Base-by-base conservation (phyloP, 2,888 invertebrate species). In the Noctua janthina region DNA sequence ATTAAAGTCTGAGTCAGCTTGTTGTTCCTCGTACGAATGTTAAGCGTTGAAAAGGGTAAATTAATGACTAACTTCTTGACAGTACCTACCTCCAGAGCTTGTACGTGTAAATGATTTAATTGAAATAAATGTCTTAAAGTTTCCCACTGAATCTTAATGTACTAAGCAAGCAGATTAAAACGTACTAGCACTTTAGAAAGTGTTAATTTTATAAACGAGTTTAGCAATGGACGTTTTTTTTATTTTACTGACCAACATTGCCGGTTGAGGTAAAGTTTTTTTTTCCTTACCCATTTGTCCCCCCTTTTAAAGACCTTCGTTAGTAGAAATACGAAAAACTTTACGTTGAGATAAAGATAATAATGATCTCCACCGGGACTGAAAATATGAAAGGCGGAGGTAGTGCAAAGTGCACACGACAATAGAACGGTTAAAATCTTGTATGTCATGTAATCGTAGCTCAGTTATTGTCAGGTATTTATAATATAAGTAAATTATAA, bases 31-130 rank as follows among this genome's bases (percentile, higher is more conserved):
- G 46, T 68, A n/a, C 46, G 8, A 68, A 68, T 68, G n/a, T 29
- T 66, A 49, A 13, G 23, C 23, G 49, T 76, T 83, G 29, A 56
- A 83, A 80, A 56, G 54, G 39, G 56, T 5, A 54, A 64, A 64
- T 82, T 67, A 46, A 46, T 54, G 10, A 78, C 20, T 10, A 62
- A 84, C 59, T 78, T 78, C 68, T 78, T 62, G 59, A 29, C 68
- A 39, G 68, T 68, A 62, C 43, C 1, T 82, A 74, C 23, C 35
- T 39, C 23, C 66, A n/a, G 17, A 49, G 23, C 7, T 49, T 71
- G 23, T n/a, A 51, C 78, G 67, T 68, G 68, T 68, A 69, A 83
- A 51, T 43, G 8, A 43, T 84, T 79, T 81, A 81, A 84, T 68
- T 81, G 79, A 69, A 69, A 78, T 39, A 54, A 84, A 81, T 69